These are phyloP conservation scores for Globicephala melas DNA, from an alignment of 2,113 vertebrate genomes.

Conservation along the genomic window DNA sequence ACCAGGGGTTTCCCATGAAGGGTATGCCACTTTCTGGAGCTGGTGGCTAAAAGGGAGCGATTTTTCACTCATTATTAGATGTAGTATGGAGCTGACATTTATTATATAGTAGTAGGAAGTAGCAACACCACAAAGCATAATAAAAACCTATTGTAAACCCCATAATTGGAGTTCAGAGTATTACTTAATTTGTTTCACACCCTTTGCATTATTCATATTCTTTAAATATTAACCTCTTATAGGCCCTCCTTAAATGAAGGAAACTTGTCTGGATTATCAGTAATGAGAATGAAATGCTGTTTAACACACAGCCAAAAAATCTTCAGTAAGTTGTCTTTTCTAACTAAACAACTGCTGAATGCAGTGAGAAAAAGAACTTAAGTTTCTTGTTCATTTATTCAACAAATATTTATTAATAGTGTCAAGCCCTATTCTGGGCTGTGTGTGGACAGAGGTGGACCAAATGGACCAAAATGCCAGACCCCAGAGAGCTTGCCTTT, in stretches of 20 bases:
- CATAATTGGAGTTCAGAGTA: not conserved
- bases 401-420: not conserved
- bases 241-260: not conserved
- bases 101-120: not conserved
- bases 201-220: not conserved
- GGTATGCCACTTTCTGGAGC: not conserved
- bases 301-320: not conserved
- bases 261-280: not conserved
- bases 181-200: not conserved
- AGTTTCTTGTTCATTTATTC: not conserved
- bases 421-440: not conserved
- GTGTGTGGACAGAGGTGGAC: not conserved
- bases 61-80: not conserved
- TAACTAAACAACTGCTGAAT: not conserved
- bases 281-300: not conserved
- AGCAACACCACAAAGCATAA: not conserved
- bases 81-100: not conserved
- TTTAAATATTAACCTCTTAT: not conserved
- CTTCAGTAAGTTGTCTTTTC: not conserved
- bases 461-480: not conserved
- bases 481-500: not conserved
- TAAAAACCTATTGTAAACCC: not conserved
- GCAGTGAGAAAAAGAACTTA: not conserved
- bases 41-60: not conserved
- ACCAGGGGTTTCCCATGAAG: not conserved